Evolutionary conservation across 2,797 vertebrate genomes (phyloP), one percentile per base, ranked within the genome.

Genomic region (Takifugu ocellatus): DNA sequence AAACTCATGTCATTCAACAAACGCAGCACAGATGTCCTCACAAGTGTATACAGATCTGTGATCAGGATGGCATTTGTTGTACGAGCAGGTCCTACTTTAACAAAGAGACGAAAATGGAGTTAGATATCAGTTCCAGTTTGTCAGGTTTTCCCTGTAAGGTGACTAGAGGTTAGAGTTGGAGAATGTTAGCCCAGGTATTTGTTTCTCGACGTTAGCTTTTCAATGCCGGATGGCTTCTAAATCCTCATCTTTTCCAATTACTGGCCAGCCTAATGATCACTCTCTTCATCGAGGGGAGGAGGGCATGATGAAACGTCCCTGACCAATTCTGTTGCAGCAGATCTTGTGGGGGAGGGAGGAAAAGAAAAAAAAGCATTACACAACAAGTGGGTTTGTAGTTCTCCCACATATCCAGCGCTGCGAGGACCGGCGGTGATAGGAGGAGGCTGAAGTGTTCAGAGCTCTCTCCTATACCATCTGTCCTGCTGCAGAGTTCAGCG

Each of bases 331-430:
- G 69, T 62, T 68, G 72, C 67, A 74, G 63, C 71, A 65, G 49
- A 68, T 77, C 61, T 43, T 79, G 84, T 79, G 89, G 87, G 87
- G 89, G 87, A 84, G 84, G 84, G 70, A 76, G 4, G 42, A 12
- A 43, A 16, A 16, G 17, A 17, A 44, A 15, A 44, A 68, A 81
- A 73, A 66, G 70, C 86, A 82, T 91, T 87, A 88, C 81, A 81
- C 87, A 91, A 89, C 74, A 81, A 82, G 79, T 75, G 72, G 79
- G 80, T 81, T 78, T 79, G 81, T 67, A 86, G 36, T 66, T 62
- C 83, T 78, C 84, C 84, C 75, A 85, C 85, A 56, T 44, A 55
- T 59, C 21, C 10, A 60, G 66, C 63, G 69, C 76, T 80, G 70
- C 70, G 44, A 74, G 75, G 61, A 72, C 61, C 66, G 66, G 59